Evolutionary conservation across 23 tunicate species (phyloP).

Genomic region (Trididemnum miniatum): DNA sequence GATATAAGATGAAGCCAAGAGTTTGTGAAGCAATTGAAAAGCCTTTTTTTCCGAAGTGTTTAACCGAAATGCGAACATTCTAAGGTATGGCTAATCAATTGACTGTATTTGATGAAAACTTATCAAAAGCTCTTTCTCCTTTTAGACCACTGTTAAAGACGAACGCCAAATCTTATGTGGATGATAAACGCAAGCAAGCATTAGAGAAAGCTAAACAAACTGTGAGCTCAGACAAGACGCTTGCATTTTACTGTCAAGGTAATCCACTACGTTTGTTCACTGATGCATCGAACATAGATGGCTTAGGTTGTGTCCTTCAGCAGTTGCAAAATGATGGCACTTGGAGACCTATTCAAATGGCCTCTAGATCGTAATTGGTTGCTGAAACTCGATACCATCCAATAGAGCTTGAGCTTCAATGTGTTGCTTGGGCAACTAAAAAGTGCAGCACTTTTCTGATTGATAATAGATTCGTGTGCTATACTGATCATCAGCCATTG

Average conservation of each 20-base stretch:
- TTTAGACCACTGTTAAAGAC: slow-evolving; percentile 4
- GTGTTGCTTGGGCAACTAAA: slow-evolving; percentile 3
- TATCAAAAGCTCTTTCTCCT: background rate
- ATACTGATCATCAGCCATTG: slow-evolving; percentile 16
- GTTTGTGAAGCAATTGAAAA: background rate
- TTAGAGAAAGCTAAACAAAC: slow-evolving; percentile 4
- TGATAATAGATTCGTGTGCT: background rate
- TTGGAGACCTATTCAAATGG: slow-evolving; percentile 6
- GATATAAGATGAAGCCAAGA: slow-evolving; percentile 6
- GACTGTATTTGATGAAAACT: background rate
- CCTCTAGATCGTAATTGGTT: background rate
- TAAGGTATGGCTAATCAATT: slow-evolving; percentile 15
- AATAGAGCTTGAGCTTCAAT: slow-evolving; percentile 8
- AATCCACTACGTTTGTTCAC: background rate
- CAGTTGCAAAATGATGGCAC: background rate
- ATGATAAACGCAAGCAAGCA: background rate
- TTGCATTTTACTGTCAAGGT: slow-evolving; percentile 2
- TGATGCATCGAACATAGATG: slow-evolving; percentile 11
- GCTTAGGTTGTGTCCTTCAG: slow-evolving; percentile 9
- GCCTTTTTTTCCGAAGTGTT: background rate
- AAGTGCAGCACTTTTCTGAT: slow-evolving; percentile 16
- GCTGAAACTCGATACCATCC: slow-evolving; percentile 18
- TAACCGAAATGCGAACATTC: slow-evolving; percentile 4
- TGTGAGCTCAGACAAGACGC: background rate
- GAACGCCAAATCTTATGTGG: background rate